Evolutionary conservation across 2,888 invertebrate species (phyloP), one percentile per base, ranked within the genome.

Genomic region (Mayetiola destructor): DNA sequence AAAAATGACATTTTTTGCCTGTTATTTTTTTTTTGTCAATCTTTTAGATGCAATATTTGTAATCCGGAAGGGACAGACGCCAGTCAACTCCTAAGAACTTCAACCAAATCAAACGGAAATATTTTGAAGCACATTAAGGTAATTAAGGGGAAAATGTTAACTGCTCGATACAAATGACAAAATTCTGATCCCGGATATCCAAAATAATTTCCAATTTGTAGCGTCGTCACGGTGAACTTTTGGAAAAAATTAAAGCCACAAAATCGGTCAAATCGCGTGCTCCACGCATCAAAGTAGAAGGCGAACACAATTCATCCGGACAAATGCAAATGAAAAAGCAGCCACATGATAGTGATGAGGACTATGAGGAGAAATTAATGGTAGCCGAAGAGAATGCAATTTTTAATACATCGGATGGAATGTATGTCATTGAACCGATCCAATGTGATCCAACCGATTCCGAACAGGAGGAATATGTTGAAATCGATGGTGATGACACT

Each of bases 41-140:
- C 14, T 48, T 27, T 4, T 5, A 48, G 48, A 14, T 48, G 55
- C 37, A 55, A 55, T 37, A 55, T 37, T 32, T 55, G 55, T 23
- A 37, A 23, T 20, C 55, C 55, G 4, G 55, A 55, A 18, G 55
- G 55, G 5, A 27, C 48, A 27, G 48, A 48, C n/a, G 48, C n/a
- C n/a, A n/a, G 27, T n/a, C 48, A 48, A 27, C 16, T 48, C 12
- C 21, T 56, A n/a, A 29, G 56, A 29, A 32, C 56, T 12, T 56
- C 56, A n/a, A 14, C 30, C 18, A 23, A 32, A 30, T 56, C 56
- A 5, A 56, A 56, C 14, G 42, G 56, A 2, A 56, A 56, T 21
- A 27, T 56, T 32, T 16, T 56, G 32, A 56, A 56, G 29, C 56
- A 56, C 14, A 56, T 42, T 18, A 29, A 56, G 56, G 56, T 56